Conservation (phyloP, 2,113 vertebrate genomes). For the Leptocoma aspasia region DNA sequence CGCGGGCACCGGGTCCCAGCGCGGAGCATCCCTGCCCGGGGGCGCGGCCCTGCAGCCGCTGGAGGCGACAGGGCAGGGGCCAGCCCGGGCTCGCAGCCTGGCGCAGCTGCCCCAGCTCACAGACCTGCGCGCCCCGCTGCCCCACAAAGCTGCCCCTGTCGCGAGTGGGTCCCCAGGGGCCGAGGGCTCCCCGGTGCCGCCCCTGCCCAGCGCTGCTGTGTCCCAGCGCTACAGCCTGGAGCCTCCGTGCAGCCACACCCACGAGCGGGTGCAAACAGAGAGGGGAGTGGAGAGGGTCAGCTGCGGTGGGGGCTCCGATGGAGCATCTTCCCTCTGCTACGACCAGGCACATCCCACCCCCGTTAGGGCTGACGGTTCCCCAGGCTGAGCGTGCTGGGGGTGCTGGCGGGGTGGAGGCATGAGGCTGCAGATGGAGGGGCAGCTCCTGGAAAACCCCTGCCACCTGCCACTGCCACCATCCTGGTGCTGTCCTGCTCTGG, state of each 20-base stretch:
- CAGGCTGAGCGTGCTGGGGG: accelerated
- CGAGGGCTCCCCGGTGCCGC: accelerated
- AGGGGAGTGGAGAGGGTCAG: background rate
- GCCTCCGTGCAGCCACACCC: background rate
- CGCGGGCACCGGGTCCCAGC: accelerated
- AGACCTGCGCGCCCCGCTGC: accelerated
- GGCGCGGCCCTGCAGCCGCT: accelerated
- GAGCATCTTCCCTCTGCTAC: background rate
- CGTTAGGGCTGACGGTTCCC: accelerated
- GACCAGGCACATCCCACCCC: accelerated
- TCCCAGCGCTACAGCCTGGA: accelerated
- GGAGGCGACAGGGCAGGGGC: accelerated
- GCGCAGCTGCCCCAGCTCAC: background rate
- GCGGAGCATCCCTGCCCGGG: background rate
- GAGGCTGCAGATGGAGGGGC: background rate
- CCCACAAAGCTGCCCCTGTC: accelerated
- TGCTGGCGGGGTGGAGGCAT: accelerated
- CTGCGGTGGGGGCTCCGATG: accelerated
- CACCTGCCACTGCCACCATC: background rate
- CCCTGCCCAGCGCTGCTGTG: background rate
- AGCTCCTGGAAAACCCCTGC: background rate
- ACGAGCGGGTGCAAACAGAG: background rate
- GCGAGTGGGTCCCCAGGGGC: accelerated
- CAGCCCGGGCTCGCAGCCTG: accelerated
- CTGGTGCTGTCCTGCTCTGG: background rate